These are phyloP conservation scores for Zophobas atratus DNA, from an alignment of 1,140 invertebrate genomes.

Conservation along the genomic window DNA sequence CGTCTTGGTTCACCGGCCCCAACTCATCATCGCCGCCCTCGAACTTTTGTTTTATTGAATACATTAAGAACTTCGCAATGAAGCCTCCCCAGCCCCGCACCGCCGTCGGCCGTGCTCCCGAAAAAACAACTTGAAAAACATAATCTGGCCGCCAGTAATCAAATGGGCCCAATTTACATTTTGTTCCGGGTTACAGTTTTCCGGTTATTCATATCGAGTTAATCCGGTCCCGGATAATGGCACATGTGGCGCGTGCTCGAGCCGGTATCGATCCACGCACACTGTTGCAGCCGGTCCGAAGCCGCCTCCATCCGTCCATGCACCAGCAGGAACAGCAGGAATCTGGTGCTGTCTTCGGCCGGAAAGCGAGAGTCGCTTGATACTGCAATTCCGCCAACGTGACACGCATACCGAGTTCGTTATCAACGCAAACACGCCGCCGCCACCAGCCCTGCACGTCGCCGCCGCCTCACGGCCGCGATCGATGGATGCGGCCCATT, in stretches of 20 bases:
- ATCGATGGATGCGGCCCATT: constrained; percentile 28
- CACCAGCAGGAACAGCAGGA: constrained; percentile 10
- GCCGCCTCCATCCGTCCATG: neutral
- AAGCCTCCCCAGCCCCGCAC: neutral
- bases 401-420: constrained; percentile 57
- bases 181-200: constrained; percentile 57
- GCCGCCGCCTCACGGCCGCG: constrained; percentile 6
- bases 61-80: constrained; percentile 9
- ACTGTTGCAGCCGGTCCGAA: constrained; percentile 36
- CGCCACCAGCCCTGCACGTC: constrained; percentile 25
- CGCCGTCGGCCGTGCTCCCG: neutral
- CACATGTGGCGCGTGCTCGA: constrained; percentile 58
- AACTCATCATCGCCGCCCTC: neutral
- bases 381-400: constrained; percentile 51
- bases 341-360: neutral
- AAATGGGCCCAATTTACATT: constrained; percentile 57
- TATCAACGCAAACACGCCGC: constrained; percentile 48
- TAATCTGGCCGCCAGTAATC: constrained; percentile 52
- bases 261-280: constrained; percentile 52
- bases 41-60: constrained; percentile 32
- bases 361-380: constrained; percentile 47
- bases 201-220: constrained; percentile 56
- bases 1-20: neutral
- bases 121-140: constrained; percentile 44
- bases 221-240: constrained; percentile 56